Evolutionary conservation across 2,797 vertebrate genomes (phyloP), one percentile per base, ranked within the genome.

Genomic region (Myripristis jacobus): DNA sequence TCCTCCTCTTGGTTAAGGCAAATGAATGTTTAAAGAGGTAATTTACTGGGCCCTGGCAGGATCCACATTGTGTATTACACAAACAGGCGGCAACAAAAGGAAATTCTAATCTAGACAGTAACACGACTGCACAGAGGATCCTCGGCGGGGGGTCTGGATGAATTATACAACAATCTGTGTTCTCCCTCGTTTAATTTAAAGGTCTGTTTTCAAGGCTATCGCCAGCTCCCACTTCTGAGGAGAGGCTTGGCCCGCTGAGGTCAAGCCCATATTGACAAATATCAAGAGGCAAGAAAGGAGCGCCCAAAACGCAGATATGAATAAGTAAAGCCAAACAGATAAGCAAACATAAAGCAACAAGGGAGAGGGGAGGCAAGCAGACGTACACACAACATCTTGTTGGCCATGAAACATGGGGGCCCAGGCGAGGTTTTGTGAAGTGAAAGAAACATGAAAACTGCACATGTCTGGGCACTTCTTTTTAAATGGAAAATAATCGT

Each of bases 11-110:
- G 93, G 92, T 94, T 94, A 93, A 93, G 88, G 90, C 92, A 93
- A 92, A 94, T 94, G 76, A 94, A 94, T 94, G 92, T 94, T 94
- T 95, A 94, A 95, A 95, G 92, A 93, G 88, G 92, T 94, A 92
- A 94, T 95, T 94, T 93, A 93, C 90, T 89, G 88, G 87, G 89
- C 82, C 88, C 90, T 92, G 89, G 88, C 87, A 93, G 91, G 89
- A 92, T 92, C 91, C 89, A 92, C 92, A 91, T 92, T 94, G 91
- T 91, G 92, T 90, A 80, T 94, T 85, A 83, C 91, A 92, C 92
- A 94, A 94, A 94, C 93, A 93, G 82, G 83, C 89, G 67, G 91
- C 90, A 93, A 93, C 91, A 94, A 94, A 94, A 93, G 92, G 89
- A 94, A 94, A 94, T 93, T 93, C 89, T 93, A 92, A 94, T 94